Evolutionary conservation across 1,140 invertebrate species (phyloP), one percentile per base, ranked within the genome.

Genomic region (Lordiphosa clarofinis): DNA sequence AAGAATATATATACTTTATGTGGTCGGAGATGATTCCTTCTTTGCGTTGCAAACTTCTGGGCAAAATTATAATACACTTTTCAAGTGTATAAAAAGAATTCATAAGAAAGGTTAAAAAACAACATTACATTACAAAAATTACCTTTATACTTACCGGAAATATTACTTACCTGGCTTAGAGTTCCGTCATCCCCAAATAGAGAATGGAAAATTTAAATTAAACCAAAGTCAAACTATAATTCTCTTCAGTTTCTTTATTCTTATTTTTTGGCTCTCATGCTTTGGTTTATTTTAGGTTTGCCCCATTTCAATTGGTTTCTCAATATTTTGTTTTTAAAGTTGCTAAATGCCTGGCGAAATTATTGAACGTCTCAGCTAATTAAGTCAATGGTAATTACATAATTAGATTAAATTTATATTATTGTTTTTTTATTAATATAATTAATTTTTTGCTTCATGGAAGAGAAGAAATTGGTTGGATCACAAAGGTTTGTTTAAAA

Each of bases 391-490:
- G 49, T 56, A 67, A 67, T 71, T 75, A 82, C 72, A 82, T 75
- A 75, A 71, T 71, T 63, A 46, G 19, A 64, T 75, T 54, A 57
- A 81, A 72, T 82, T 63, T 61, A 72, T 72, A 67, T 60, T 55
- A 76, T 72, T 84, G 35, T 74, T 75, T 42, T 75, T 42, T 55
- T 54, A 56, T 38, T 63, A 57, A 28, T 69, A 39, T 56, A 12
- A n/a, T 57, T 39, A 4, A 15, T 42, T 58, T 46, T 69, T 75
- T 65, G 67, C 76, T 87, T 82, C 79, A 75, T 87, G 86, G 86
- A 87, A 87, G 86, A 82, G 86, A 87, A 87, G 69, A 86, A 87
- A 79, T 75, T 66, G 63, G 60, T 55, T 84, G 73, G 86, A 87
- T 87, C 86, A 87, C 86, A 87, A 82, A 86, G 81, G 79, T 82